Evolutionary conservation across 1,140 invertebrate genomes (phyloP), one percentile per base, ranked within the genome.

Genomic region (Zaprionus taronus): DNA sequence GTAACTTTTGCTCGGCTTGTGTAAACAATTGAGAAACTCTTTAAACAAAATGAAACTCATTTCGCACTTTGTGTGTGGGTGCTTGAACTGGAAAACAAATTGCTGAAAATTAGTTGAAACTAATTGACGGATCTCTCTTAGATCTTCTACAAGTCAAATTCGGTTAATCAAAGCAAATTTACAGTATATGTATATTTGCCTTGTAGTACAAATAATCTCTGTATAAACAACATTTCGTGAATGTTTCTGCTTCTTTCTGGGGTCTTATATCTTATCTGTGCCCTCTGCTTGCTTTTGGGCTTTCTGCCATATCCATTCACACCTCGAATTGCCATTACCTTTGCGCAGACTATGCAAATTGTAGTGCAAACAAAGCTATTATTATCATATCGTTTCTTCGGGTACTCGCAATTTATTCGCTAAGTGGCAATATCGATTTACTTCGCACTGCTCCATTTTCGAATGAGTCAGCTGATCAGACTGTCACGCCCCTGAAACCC

Each of bases 1-100:
- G 72, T 79, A 61, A 70, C 41, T 78, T 69, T 78, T 69, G 28
- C 49, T 28, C 68, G 3, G 9, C 60, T 65, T 56, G 70, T 71
- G 49, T 80, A 79, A 79, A 49, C 47, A 72, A 61, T 76, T 62
- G 60, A 71, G 60, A 75, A 70, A 71, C 68, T 58, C 61, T 34
- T 38, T 47, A 71, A 71, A 63, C 53, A 70, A 63, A 70, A 14
- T 55, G 49, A 75, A 61, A 57, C 64, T 63, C 15, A 53, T 61
- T 68, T 68, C 51, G 67, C 72, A 61, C 68, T 58, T 65, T 38
- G 28, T 41, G 62, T 72, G 62, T 38, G 36, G 63, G 70, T 70
- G 72, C 41, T 41, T 51, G 60, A 57, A 64, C 17, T 44, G 17
- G 49, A 51, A 41, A 49, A 76, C 65, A 62, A 75, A 76, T 72